phyloP scores from a whole-genome alignment of 1,140 invertebrate genomes.

The Lordiphosa mommai region DNA sequence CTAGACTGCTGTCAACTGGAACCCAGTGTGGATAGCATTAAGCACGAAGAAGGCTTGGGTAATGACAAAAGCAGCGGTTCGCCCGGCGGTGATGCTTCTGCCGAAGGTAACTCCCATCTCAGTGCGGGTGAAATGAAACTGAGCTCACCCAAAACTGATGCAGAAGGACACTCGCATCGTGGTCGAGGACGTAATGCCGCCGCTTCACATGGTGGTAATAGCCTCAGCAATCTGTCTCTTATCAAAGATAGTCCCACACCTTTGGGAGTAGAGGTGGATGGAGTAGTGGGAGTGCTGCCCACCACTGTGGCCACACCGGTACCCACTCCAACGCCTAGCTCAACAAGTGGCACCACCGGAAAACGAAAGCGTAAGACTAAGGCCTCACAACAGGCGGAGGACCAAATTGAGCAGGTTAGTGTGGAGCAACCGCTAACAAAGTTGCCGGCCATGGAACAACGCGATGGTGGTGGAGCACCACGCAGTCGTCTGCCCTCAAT shows the following conservation, averaged over 20 bases:
- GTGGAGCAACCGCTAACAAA: conserved; percentile 69
- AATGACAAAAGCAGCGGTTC: conserved; percentile 92
- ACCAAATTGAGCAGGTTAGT: conserved; percentile 22
- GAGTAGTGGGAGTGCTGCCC: conserved; percentile 34
- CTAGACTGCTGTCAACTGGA: conserved; percentile 96
- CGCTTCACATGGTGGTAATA: conserved; percentile 34
- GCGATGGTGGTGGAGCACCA: conserved; percentile 38
- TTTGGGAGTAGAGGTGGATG: conserved; percentile 52
- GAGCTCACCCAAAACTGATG: conserved; percentile 60
- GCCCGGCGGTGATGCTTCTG: conserved; percentile 87
- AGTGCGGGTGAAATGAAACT: conserved; percentile 54
- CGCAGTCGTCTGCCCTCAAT: conserved; percentile 65
- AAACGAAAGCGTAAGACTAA: conserved; percentile 73
- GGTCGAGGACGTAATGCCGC: conserved; percentile 46
- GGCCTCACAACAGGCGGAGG: conserved; percentile 56
- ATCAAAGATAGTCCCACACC: conserved; percentile 68
- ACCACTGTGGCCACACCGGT: conserved; percentile 57
- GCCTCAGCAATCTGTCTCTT: conserved; percentile 45
- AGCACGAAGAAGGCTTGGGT: conserved; percentile 87
- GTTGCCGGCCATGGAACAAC: conserved; percentile 57
- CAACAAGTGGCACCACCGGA: conserved; percentile 15
- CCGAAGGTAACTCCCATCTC: conserved; percentile 63
- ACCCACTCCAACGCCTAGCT: conserved; percentile 36
- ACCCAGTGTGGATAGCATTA: conserved; percentile 87
- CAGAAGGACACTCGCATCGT: conserved; percentile 60